Conservation (phyloP, 1,140 invertebrate species). For the Camponotus floridanus region DNA sequence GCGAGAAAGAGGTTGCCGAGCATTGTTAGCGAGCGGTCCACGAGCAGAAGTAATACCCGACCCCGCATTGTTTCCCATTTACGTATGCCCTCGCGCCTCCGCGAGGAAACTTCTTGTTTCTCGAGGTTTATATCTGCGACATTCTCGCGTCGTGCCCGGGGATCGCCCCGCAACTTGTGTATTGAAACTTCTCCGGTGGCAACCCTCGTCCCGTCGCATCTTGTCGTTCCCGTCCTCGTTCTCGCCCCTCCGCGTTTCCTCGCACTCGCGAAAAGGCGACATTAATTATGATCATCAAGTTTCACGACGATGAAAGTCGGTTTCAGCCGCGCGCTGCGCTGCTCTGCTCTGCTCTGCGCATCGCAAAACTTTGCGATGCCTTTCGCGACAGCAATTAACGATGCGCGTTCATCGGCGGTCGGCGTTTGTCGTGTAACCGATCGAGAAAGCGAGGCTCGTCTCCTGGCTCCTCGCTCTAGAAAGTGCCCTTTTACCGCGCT, state of each 20-base stretch:
- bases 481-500: constrained; percentile 32
- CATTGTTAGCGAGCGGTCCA: constrained; percentile 65
- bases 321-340: constrained; percentile 38
- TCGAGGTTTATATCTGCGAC: constrained; percentile 65
- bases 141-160: constrained; percentile 7
- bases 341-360: constrained; percentile 33
- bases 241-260: neutral
- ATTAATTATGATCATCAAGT: constrained; percentile 71
- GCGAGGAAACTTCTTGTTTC: constrained; percentile 59
- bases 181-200: constrained; percentile 56
- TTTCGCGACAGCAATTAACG: constrained; percentile 73
- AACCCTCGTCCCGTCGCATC: neutral
- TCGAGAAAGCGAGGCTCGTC: neutral
- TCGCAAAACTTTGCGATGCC: constrained; percentile 68
- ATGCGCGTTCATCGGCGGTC: constrained; percentile 54
- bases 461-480: constrained; percentile 19
- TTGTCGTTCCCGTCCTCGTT: neutral
- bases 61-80: constrained; percentile 67
- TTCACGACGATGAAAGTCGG: constrained; percentile 65
- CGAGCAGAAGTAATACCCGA: constrained; percentile 63
- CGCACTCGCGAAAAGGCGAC: constrained; percentile 65
- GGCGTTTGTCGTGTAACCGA: constrained; percentile 27
- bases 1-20: constrained; percentile 61
- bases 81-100: constrained; percentile 66
- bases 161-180: constrained; percentile 47